phyloP scores from a whole-genome alignment of 1,140 invertebrate genomes.

The Diorhabda sublineata region DNA sequence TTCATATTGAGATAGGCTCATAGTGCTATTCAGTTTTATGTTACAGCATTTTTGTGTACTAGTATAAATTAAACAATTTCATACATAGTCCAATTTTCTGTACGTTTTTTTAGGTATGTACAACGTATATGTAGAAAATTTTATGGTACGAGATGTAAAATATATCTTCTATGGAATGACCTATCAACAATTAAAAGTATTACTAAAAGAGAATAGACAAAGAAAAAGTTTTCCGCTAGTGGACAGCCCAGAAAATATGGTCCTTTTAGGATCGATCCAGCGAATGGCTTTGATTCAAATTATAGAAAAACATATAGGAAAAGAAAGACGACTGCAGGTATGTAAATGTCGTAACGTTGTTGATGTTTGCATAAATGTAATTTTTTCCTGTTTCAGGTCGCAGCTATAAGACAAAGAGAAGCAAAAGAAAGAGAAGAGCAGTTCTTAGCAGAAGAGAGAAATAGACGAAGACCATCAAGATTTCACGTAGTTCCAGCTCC shows the following conservation, averaged over 20 bases:
- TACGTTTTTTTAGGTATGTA: constrained; percentile 60
- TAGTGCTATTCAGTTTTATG: too few species aligned
- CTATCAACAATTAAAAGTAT: constrained; percentile 79
- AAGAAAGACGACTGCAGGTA: constrained; percentile 70
- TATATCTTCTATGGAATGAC: constrained; percentile 90
- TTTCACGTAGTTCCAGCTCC: constrained; percentile 70
- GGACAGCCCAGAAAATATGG: constrained; percentile 87
- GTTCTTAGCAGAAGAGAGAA: constrained; percentile 49
- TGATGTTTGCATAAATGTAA: not conserved
- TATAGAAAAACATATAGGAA: constrained; percentile 81
- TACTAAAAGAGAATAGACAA: constrained; percentile 63
- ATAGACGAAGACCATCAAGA: constrained; percentile 59
- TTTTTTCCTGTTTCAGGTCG: constrained; percentile 43
- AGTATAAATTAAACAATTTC: too few species aligned
- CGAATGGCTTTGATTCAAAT: constrained; percentile 83
- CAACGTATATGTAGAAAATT: constrained; percentile 91
- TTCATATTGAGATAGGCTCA: too few species aligned
- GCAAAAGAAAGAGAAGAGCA: constrained; percentile 59
- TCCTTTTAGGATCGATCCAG: constrained; percentile 89
- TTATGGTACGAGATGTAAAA: constrained; percentile 89
- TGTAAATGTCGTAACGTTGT: not conserved
- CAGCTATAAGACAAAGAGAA: constrained; percentile 62
- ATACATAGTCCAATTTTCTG: too few species aligned
- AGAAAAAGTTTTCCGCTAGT: constrained; percentile 85
- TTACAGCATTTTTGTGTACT: too few species aligned